These are phyloP conservation scores for Pilophorus perplexus DNA, from an alignment of 2,888 invertebrate species.

Conservation along the genomic window DNA sequence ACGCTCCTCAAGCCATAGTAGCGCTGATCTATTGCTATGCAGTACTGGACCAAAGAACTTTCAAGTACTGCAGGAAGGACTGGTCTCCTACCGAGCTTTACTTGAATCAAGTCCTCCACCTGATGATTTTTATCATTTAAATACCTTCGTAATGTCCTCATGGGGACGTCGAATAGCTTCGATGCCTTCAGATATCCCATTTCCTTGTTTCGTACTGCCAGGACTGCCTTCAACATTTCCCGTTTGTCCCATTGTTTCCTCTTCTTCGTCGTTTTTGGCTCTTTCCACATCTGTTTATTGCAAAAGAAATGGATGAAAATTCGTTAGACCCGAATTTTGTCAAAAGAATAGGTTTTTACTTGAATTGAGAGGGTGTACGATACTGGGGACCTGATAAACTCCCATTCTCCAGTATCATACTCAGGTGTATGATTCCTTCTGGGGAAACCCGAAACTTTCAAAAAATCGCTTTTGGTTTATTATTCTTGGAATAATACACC, in stretches of 20 bases:
- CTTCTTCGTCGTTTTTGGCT: not conserved
- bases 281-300: too few relatives aligned
- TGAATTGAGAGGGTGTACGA: too few relatives aligned
- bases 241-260: constrained; percentile 20
- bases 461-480: too few relatives aligned
- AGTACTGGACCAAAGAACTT: constrained; percentile 28
- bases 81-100: constrained; percentile 21
- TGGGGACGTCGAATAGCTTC: constrained; percentile 22
- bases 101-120: not conserved
- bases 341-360: too few relatives aligned
- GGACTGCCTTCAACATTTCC: constrained; percentile 27
- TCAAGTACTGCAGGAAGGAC: constrained; percentile 25
- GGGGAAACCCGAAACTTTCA: too few relatives aligned
- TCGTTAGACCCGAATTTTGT: too few relatives aligned
- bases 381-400: too few relatives aligned
- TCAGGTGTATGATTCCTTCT: too few relatives aligned
- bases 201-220: constrained; percentile 19
- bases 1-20: constrained; percentile 30
- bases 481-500: too few relatives aligned
- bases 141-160: constrained; percentile 10
- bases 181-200: constrained; percentile 29
- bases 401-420: too few relatives aligned
- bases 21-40: constrained; percentile 19
- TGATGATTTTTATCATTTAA: constrained; percentile 22
- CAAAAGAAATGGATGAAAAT: too few relatives aligned